A percentile compares a stretch with the other conserved stretches of the same genome.
phyloP scores from a whole-genome alignment of 2,797 vertebrate genomes.

The Pseudomugil tenellus region DNA sequence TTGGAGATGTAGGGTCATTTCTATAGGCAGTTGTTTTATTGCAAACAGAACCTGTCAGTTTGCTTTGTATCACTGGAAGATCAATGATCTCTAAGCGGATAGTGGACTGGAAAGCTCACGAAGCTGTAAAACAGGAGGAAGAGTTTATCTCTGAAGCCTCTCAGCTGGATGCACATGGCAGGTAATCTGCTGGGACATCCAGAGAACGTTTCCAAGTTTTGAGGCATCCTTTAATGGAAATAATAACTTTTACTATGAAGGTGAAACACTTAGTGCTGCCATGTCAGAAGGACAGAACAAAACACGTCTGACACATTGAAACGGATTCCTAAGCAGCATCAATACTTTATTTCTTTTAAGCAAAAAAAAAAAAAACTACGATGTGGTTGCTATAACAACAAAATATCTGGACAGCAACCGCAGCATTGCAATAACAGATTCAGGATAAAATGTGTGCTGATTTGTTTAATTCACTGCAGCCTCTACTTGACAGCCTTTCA shows the following conservation, averaged over 20 bases:
- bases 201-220: conserved; percentile 50
- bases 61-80: conserved; percentile 50
- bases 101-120: conserved; percentile 40
- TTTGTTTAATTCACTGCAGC: conserved; percentile 18
- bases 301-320: conserved; percentile 22
- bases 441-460: conserved; percentile 27
- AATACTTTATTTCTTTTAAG: conserved; percentile 13
- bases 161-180: conserved; percentile 28
- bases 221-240: conserved; percentile 40
- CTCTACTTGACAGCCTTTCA: conserved; percentile 8
- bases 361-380: conserved; percentile 31
- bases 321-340: conserved; percentile 33
- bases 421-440: conserved; percentile 34
- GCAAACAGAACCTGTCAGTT: conserved; percentile 61
- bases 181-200: conserved; percentile 35
- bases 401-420: conserved; percentile 38
- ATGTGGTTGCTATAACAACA: conserved; percentile 43
- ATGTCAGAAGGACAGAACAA: conserved; percentile 21
- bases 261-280: conserved; percentile 17
- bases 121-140: conserved; percentile 42
- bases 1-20: conserved; percentile 25
- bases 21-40: conserved; percentile 41
- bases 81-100: conserved; percentile 48
- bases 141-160: conserved; percentile 49
- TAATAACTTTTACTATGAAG: conserved; percentile 37